Base-by-base conservation (phyloP, 1,140 invertebrate species). In the Mercenaria mercenaria region DNA sequence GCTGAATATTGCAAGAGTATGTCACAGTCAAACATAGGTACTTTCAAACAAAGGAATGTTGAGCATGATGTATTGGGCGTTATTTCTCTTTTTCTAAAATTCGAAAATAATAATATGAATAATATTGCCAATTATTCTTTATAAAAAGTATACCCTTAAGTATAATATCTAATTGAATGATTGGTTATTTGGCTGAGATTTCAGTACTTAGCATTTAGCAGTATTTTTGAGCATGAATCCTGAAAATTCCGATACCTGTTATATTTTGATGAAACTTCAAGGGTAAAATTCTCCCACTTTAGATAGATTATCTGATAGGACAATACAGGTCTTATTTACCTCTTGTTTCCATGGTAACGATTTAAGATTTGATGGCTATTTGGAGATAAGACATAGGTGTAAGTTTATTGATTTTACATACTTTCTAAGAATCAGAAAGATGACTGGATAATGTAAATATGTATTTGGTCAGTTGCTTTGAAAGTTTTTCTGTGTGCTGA, bases 331-430 rank as follows among this genome's bases (percentile, higher is more conserved):
- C 64, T 76, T 39, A 74, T 88, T 88, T 88, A 61, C 74, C 85
- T 88, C 74, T 15, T 47, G 72, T 88, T 88, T 29, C 85, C 52
- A 88, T 88, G 64, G 85, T 15, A 88, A 88, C 85, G 32, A 32
- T 80, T 79, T 88, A 74, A 85, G 72, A 88, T 79, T 77, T 77
- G 56, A 88, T 88, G 85, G 85, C 39, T 64, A 79, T 80, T 79
- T 79, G 39, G 43, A 64, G 76, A 79, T 61, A 88, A 69, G 37
- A 50, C 39, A 1, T 61, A 64, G 80, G 80, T 82, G 59, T 61
- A 82, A 61, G 29, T 23, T 41, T 82, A 82, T 82, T 82, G 80
- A 82, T 82, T 82, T 82, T 61, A 82, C 80, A 61, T 26, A 82
- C 50, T 82, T 61, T 41, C 52, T 61, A 61, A 64, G 39, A 82